Evolutionary conservation across 2,888 invertebrate species (phyloP).

Genomic region (Eristalis tenax): DNA sequence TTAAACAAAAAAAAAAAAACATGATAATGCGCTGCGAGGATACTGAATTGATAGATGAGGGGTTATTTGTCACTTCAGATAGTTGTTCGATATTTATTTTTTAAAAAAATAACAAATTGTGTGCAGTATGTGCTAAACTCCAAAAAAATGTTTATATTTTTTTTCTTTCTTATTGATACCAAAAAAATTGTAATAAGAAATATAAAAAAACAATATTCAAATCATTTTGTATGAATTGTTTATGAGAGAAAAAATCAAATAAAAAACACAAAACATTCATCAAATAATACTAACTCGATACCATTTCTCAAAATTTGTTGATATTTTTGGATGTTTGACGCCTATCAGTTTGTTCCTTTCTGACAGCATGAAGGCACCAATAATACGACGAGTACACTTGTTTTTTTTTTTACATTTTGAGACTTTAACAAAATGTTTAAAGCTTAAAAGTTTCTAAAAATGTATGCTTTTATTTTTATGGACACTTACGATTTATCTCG

Average conservation of each 20-base stretch:
- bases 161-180: conserved; percentile 6
- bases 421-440: not conserved
- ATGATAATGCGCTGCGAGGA: conserved; percentile 51
- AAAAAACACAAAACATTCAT: conserved; percentile 68
- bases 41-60: conserved; percentile 38
- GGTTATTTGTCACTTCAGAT: conserved; percentile 63
- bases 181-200: conserved; percentile 54
- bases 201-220: conserved; percentile 73
- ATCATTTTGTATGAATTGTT: conserved; percentile 22
- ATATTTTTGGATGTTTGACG: conserved; percentile 13
- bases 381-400: not conserved
- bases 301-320: not conserved
- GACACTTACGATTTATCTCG: not conserved
- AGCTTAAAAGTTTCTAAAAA: no score
- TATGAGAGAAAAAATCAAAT: conserved; percentile 42
- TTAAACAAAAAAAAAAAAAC: conserved; percentile 16
- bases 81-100: conserved; percentile 19
- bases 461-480: not conserved
- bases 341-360: not conserved
- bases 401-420: not conserved
- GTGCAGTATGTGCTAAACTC: conserved; percentile 62
- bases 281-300: conserved; percentile 36
- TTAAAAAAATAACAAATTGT: conserved; percentile 21
- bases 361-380: conserved; percentile 17
- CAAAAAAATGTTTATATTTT: conserved; percentile 59